Percentiles rank a stretch among this genome's conserved stretches.
Conservation (phyloP, 2,797 vertebrate genomes). For the Eptatretus atami region DNA sequence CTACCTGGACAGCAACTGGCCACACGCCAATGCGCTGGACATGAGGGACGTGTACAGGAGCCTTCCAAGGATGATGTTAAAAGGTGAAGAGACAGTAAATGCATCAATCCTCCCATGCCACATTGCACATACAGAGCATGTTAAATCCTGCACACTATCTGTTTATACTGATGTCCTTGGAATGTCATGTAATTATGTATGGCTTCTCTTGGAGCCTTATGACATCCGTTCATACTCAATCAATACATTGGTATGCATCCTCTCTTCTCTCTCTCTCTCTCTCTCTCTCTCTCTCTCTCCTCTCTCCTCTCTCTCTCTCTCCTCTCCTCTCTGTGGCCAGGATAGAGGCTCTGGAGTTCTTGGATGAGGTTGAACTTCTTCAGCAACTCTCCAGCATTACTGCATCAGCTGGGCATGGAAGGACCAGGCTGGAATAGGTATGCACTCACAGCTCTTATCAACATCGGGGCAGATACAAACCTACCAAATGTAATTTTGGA, state of each 20-base stretch:
- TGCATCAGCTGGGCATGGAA: constrained; percentile 74
- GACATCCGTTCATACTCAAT: neutral
- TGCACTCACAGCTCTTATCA: neutral
- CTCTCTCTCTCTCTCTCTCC: neutral
- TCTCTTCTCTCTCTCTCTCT: neutral
- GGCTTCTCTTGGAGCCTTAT: too few relatives aligned
- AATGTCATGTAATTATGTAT: neutral
- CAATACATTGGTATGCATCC: neutral
- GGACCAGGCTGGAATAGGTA: constrained; percentile 17
- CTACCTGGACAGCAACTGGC: constrained; percentile 43
- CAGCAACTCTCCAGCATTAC: constrained; percentile 94
- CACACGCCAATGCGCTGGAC: constrained; percentile 29
- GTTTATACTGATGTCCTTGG: constrained; percentile 4
- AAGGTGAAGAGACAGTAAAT: constrained; percentile 19
- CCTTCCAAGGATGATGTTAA: constrained; percentile 43
- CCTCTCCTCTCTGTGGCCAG: constrained; percentile 14
- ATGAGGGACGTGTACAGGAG: constrained; percentile 63
- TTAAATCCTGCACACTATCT: neutral
- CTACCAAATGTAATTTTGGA: too few relatives aligned
- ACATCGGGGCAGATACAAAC: neutral
- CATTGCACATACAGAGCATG: neutral
- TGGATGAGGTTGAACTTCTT: constrained; percentile 65
- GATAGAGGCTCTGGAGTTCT: constrained; percentile 64
- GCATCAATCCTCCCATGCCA: too few relatives aligned
- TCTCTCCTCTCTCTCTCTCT: too few relatives aligned